Percentiles rank a stretch among this genome's conserved stretches.
phyloP scores from a whole-genome alignment of 37 sponge, comb jelly and placozoan species.

The Cliona cf. orientalis region DNA sequence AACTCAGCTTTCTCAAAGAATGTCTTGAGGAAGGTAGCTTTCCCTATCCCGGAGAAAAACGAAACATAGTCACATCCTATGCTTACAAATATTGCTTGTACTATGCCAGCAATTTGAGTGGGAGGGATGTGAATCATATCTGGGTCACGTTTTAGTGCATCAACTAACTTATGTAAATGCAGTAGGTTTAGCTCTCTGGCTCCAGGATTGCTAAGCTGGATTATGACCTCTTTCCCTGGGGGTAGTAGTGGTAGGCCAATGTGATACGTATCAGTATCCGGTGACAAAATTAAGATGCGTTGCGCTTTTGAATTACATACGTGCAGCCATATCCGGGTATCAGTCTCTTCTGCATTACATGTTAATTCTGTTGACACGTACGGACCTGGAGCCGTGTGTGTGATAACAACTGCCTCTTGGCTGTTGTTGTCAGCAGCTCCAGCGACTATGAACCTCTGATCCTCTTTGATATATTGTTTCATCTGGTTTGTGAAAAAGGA shows the following conservation, averaged over 20 bases:
- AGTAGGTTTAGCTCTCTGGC: not conserved
- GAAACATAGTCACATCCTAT: no score
- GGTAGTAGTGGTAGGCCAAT: not conserved
- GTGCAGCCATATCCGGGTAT: conserved; percentile 12
- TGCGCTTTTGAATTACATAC: not conserved
- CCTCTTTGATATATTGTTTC: not conserved
- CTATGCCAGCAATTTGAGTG: not conserved
- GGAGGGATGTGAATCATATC: not conserved
- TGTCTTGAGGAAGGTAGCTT: not conserved
- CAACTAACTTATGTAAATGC: not conserved
- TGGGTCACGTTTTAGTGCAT: conserved; percentile 1
- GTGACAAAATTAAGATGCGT: not conserved
- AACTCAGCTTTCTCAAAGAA: conserved; percentile 9
- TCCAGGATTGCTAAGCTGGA: not conserved
- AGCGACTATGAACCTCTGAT: not conserved
- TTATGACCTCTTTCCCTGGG: not conserved
- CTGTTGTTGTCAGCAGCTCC: not conserved
- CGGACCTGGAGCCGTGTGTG: no score
- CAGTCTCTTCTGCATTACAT: conserved; percentile 26
- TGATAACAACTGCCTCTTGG: no score
- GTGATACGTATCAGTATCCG: conserved; percentile 20
- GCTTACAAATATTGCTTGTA: not conserved
- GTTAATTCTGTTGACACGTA: no score
- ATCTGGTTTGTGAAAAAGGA: not conserved
- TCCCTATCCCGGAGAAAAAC: not conserved